Base-by-base conservation (phyloP, 2,797 vertebrate genomes). In the Adelosebastes latens region DNA sequence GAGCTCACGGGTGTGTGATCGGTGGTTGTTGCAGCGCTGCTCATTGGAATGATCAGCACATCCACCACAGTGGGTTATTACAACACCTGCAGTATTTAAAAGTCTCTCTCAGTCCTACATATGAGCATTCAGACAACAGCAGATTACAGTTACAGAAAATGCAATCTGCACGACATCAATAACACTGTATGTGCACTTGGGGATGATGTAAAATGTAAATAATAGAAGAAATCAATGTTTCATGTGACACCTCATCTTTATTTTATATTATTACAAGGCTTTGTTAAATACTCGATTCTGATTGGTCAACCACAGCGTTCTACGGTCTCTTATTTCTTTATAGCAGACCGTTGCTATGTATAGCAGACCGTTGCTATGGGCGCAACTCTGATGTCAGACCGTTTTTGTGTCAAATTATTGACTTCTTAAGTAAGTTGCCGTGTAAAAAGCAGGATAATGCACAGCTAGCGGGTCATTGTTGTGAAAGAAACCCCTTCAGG, bases 1-100 rank as follows among this genome's bases (percentile, higher is more conserved):
- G 8, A 66, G 77, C 29, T 67, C 27, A 59, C 6, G 29, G 52
- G 24, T 65, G 53, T 53, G 61, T 16, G 71, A 71, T 79, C 64
- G 25, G 81, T 32, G 49, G 56, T 24, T 29, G 42, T 11, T 12
- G 11, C 53, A 34, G 42, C 20, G 0, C 27, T 53, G 25, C 31
- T 86, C 46, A 72, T 49, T 53, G 42, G 29, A 74, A 36, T 13
- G 27, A 77, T 63, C 10, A 27, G 12, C 18, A 34, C 27, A 34
- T 78, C 22, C 46, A 63, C 46, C 55, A 31, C 52, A 27, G 32
- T 24, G 18, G 58, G 14, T 53, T 18, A 32, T 66, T 42, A 36
- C 18, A 77, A 24, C 56, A 77, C 22, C 32, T 53, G 46, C 27
- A 20, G 16, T 4, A 53, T 62, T 74, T 68, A 55, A 69, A 65